A percentile compares a stretch with the other conserved stretches of the same genome.
Conservation (phyloP, 2,797 vertebrate species). For the Hipposideros larvatus region DNA sequence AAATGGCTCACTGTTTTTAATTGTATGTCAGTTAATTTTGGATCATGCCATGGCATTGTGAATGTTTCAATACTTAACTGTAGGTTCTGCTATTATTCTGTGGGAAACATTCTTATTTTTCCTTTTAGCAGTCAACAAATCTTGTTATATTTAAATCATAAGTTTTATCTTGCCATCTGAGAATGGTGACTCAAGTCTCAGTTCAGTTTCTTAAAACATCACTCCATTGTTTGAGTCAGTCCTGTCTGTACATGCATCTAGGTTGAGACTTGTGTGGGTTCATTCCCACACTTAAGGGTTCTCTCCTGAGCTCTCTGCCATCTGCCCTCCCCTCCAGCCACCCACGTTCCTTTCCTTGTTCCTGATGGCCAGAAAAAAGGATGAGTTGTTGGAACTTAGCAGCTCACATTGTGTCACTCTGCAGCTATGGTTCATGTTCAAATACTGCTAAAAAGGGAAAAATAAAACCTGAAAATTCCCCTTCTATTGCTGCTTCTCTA, state of each 20-base stretch:
- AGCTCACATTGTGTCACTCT: background rate
- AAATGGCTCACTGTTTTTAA: background rate
- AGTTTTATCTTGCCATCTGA: background rate
- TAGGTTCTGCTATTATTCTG: background rate
- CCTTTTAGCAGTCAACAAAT: background rate
- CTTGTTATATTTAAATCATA: background rate
- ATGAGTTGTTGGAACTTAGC: background rate
- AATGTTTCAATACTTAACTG: background rate
- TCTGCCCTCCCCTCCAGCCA: background rate
- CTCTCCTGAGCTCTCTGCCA: background rate
- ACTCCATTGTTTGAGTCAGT: background rate
- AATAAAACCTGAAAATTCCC: background rate
- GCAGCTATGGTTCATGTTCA: background rate
- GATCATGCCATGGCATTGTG: background rate
- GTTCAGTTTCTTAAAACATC: background rate
- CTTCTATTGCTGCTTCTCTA: background rate
- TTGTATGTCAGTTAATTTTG: background rate
- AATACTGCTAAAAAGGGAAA: background rate
- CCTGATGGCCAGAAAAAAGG: background rate
- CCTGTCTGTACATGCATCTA: background rate
- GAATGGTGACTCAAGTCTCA: background rate
- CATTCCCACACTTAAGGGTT: background rate
- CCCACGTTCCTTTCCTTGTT: background rate
- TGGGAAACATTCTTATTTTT: background rate
- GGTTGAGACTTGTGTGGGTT: background rate